Conservation (phyloP, 2,888 invertebrate genomes). For the Scaptomyza polygonia region DNA sequence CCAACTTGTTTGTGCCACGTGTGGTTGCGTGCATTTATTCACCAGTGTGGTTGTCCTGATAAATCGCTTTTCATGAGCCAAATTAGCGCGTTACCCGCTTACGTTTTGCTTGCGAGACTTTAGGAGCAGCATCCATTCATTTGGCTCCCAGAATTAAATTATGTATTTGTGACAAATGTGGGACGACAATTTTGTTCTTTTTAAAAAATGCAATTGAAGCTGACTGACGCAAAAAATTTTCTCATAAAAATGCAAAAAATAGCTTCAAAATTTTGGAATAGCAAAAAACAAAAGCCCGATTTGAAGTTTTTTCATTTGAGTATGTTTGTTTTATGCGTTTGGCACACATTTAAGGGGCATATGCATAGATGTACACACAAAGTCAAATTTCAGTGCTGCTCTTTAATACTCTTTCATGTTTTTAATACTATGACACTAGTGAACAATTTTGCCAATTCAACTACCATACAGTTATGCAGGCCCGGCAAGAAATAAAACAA, state of each 20-base stretch:
- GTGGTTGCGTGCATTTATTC: neutral
- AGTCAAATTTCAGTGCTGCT: too few species aligned
- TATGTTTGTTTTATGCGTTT: too few species aligned
- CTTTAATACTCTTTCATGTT: too few species aligned
- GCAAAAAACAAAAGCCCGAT: too few species aligned
- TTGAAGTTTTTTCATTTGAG: too few species aligned
- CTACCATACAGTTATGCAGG: too few species aligned
- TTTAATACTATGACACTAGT: too few species aligned
- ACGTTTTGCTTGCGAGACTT: conserved; percentile 51
- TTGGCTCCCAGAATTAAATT: conserved; percentile 61
- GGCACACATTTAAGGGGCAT: too few species aligned
- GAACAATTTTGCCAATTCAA: too few species aligned
- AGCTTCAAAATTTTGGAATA: too few species aligned
- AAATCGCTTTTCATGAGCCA: conserved; percentile 43
- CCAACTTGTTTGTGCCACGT: conserved; percentile 1
- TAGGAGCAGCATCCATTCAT: conserved; percentile 59
- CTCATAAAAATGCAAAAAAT: conserved; percentile 8
- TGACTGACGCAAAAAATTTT: conserved; percentile 14
- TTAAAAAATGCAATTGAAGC: conserved; percentile 38
- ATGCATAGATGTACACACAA: too few species aligned
- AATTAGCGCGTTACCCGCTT: conserved; percentile 46
- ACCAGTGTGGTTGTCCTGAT: conserved; percentile 1
- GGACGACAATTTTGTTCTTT: conserved; percentile 34
- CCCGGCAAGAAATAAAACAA: too few species aligned
- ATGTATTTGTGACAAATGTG: conserved; percentile 61